phyloP scores from a whole-genome alignment of 2,113 vertebrate genomes.

The Gallinago jamesoni region DNA sequence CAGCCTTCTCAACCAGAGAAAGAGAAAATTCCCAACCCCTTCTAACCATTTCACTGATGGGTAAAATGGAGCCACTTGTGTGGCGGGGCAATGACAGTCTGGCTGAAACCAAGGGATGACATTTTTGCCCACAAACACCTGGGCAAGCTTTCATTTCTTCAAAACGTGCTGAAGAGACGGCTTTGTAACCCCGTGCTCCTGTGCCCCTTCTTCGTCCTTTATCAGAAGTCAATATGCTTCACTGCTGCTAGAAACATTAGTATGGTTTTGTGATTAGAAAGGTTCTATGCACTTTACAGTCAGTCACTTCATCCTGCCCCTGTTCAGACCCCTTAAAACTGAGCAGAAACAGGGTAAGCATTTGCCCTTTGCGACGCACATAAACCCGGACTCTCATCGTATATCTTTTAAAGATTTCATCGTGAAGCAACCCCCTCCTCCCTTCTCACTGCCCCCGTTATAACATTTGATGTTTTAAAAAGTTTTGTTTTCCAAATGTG shows the following conservation, averaged over 20 bases:
- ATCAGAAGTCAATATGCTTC: neutral
- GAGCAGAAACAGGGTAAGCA: neutral
- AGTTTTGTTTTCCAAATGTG: neutral
- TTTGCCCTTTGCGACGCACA: neutral
- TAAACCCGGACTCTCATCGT: neutral
- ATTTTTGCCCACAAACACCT: neutral
- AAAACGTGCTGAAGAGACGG: neutral
- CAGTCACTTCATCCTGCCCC: neutral
- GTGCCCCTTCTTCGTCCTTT: neutral
- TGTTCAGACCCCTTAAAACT: slow-evolving; percentile 5
- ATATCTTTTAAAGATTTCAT: neutral
- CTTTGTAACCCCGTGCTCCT: neutral
- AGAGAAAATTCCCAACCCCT: neutral
- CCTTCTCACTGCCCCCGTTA: neutral
- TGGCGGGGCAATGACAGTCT: neutral
- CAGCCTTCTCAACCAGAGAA: slow-evolving; percentile 28
- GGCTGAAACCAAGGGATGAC: neutral
- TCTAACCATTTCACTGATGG: neutral
- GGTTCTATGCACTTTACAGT: neutral
- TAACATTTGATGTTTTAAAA: neutral
- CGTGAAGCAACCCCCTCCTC: neutral
- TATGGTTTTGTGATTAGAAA: neutral
- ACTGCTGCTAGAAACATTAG: neutral
- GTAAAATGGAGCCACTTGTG: neutral
- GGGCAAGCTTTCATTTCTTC: neutral